Evolutionary conservation across 2,113 vertebrate genomes (phyloP).

Genomic region (Xiphophorus maculatus): DNA sequence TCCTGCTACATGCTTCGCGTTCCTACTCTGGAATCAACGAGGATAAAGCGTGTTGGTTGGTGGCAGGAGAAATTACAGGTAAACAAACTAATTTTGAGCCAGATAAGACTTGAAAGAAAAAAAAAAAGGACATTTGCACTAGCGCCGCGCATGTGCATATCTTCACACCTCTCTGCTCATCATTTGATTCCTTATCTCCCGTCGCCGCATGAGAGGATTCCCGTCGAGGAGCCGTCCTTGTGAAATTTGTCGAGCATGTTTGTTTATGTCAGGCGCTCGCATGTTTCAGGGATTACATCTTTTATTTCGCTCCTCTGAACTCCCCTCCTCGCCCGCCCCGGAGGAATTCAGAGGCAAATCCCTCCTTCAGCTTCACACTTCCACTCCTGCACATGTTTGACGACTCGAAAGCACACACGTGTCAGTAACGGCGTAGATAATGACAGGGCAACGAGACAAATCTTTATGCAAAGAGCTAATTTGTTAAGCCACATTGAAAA

Average conservation of each 20-base stretch:
- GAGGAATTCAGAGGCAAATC: constrained; percentile 38
- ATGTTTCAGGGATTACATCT: constrained; percentile 76
- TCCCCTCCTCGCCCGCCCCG: constrained; percentile 44
- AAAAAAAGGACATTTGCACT: background rate
- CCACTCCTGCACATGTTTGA: background rate
- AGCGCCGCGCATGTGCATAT: constrained; percentile 34
- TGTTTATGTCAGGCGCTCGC: constrained; percentile 74
- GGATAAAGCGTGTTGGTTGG: constrained; percentile 7
- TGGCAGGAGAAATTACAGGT: constrained; percentile 45
- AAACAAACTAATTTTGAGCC: constrained; percentile 63
- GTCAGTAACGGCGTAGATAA: constrained; percentile 13
- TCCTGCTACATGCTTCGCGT: constrained; percentile 27
- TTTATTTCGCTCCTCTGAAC: constrained; percentile 61
- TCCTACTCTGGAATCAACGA: constrained; percentile 29
- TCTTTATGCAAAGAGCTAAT: constrained; percentile 15
- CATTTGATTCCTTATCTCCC: constrained; percentile 68
- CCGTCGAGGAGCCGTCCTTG: constrained; percentile 56
- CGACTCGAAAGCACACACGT: background rate
- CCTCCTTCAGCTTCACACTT: constrained; percentile 12
- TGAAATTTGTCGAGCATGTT: constrained; percentile 72
- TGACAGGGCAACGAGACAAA: constrained; percentile 12
- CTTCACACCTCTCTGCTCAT: constrained; percentile 39
- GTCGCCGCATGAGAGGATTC: constrained; percentile 59
- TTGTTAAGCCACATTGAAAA: constrained; percentile 10
- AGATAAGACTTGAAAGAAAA: constrained; percentile 54